These are phyloP conservation scores for Eupleurogrammus muticus DNA, from an alignment of 2,797 vertebrate genomes.

Conservation along the genomic window DNA sequence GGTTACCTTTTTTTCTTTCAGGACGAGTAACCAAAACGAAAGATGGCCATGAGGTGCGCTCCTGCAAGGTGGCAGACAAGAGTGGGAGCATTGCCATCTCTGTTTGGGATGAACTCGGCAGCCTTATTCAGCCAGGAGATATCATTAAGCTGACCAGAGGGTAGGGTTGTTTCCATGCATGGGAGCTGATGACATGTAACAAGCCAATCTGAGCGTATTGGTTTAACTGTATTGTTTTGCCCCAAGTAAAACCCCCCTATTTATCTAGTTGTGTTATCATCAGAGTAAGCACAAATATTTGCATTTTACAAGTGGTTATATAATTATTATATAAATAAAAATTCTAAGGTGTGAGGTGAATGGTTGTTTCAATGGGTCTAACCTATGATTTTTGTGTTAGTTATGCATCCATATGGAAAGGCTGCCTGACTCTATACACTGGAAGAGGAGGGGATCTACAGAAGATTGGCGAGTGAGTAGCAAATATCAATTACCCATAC, in stretches of 20 bases:
- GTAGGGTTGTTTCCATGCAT: slow-evolving; percentile 78
- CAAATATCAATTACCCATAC: not conserved
- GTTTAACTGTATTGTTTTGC: not conserved
- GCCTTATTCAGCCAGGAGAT: slow-evolving; percentile 95
- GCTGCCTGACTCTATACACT: slow-evolving; percentile 96
- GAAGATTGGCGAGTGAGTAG: slow-evolving; percentile 99
- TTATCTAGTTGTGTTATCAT: not conserved
- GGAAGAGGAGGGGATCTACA: slow-evolving; percentile 97
- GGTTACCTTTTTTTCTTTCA: slow-evolving; percentile 53
- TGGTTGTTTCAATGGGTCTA: not conserved
- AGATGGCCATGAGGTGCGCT: slow-evolving; percentile 97
- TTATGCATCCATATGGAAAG: slow-evolving; percentile 98
- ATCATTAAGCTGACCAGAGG: slow-evolving; percentile 97
- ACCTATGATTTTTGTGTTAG: slow-evolving; percentile 72
- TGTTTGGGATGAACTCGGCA: slow-evolving; percentile 97
- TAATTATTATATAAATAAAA: no score
- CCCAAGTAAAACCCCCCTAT: not conserved
- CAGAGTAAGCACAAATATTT: not conserved
- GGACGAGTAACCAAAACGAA: slow-evolving; percentile 98
- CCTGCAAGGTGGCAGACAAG: slow-evolving; percentile 97
- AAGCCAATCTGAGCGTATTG: accelerated
- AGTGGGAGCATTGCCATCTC: slow-evolving; percentile 98
- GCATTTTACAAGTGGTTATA: not conserved
- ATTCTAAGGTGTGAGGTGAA: not conserved
- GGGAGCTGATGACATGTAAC: not conserved